Evolutionary conservation across 2,888 invertebrate species (phyloP), one percentile per base, ranked within the genome.

Genomic region (Sycophila texana): DNA sequence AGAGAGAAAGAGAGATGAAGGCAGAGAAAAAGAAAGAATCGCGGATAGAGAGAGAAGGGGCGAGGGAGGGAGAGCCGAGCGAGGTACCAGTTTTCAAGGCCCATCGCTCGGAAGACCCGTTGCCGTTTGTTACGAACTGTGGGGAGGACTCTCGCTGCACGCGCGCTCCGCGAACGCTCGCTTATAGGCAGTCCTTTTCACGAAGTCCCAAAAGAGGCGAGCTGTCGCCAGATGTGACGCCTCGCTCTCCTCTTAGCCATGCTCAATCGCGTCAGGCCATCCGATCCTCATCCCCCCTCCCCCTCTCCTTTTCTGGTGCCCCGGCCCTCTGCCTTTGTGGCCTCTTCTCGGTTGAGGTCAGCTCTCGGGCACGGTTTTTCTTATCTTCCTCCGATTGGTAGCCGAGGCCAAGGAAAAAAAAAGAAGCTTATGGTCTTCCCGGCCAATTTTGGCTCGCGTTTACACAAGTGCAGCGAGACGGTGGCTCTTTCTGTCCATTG

Each of bases 41-140:
- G 57, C 10, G 57, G 20, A 57, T 20, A 39, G 39, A 39, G 57
- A 13, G 57, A 57, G 57, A 57, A 13, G 7, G 57, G 57, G 57
- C 10, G 39, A 39, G 57, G n/a, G 26, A 30, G 30, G 26, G 61
- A 61, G 39, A 70, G 55, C 30, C 49, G 55, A 74, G 65, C 74
- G 83, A 81, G 84, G 80, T 85, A 88, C 89, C 87, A 88, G 88
- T 89, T 88, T 87, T 85, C 83, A 82, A 84, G 84, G 84, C 83
- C 86, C 83, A 81, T 82, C 82, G 75, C n/a, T 13, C 49, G 53
- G 55, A 70, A 47, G 68, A 78, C 76, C 83, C 78, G 82, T 82
- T 83, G 84, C 86, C 85, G 84, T 88, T 87, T 87, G 85, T 87
- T 86, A 85, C 84, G 83, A 82, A 81, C 81, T 51, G 80, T 63